Base-by-base conservation (phyloP, 1,140 invertebrate genomes). In the Aplysia californica region DNA sequence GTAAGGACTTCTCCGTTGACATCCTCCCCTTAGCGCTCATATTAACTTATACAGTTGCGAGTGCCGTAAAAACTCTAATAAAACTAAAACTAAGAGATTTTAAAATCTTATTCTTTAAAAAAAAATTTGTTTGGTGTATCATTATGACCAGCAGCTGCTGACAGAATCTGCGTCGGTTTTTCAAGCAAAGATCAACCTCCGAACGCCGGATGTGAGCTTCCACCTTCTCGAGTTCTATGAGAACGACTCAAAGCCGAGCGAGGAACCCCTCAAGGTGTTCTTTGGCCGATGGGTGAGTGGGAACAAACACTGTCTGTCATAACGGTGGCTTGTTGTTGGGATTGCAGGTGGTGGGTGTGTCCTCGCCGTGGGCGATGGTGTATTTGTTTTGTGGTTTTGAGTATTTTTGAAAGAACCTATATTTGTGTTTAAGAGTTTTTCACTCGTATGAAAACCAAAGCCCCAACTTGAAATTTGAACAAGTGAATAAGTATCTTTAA, bases 181-280 rank as follows among this genome's bases (percentile, higher is more conserved):
- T 36, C 88, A 94, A 87, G 96, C 96, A 1, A 90, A 92, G 59
- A 95, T 98, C 0, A 93, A 94, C 81, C 90, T 98, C 26, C 95
- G 94, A 81, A 92, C 95, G 90, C 96, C 96, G n/a, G 93, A 95
- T 83, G 91, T 94, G 21, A 93, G 90, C 76, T 92, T 97, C 77
- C 92, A 93, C 81, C 94, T 96, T 78, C 92, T 97, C 77, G 96
- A 98, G 87, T 96, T 95, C 90, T 98, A 96, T 92, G 96, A 96
- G 44, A 85, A 93, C 29, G 92, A 95, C 44, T 75, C 73, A 23
- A 76, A 33, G 6, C 50, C 82, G 55, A 94, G 95, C 15, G 91
- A 93, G 55, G 70, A 93, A 68, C 96, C 96, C 38, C 90, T 93
- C 86, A 91, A 94, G 78, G 87, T 96, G 33, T 95, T 96, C 87